These are phyloP conservation scores for Bibio marci DNA, from an alignment of 2,888 invertebrate genomes.

Conservation along the genomic window DNA sequence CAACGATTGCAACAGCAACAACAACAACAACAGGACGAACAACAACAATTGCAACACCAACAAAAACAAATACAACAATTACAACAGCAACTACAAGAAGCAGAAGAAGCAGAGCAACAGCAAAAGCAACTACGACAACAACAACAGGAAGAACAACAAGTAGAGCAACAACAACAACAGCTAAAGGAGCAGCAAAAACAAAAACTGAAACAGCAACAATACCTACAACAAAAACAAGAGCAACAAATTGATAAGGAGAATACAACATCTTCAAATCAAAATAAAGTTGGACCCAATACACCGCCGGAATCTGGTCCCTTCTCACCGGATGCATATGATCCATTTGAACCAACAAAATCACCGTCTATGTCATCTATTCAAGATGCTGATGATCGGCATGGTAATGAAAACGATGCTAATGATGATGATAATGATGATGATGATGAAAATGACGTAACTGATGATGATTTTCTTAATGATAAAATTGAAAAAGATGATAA, in stretches of 20 bases:
- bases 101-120: no score
- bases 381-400: not conserved
- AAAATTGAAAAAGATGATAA: slow-evolving; percentile 7
- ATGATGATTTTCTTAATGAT: slow-evolving; percentile 5
- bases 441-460: not conserved
- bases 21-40: slow-evolving; percentile 3
- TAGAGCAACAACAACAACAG: not conserved
- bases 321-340: slow-evolving; percentile 75
- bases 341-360: slow-evolving; percentile 80
- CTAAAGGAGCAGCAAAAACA: slow-evolving; percentile 2
- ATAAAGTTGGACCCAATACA: slow-evolving; percentile 47
- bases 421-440: not conserved
- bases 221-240: no score
- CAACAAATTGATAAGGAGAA: no score
- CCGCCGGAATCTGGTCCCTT: slow-evolving; percentile 51
- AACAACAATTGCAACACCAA: not conserved
- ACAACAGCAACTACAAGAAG: slow-evolving; percentile 7
- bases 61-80: slow-evolving; percentile 10
- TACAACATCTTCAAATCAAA: not conserved
- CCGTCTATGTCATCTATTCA: slow-evolving; percentile 16
- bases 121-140: no score
- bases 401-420: not conserved
- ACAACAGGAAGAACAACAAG: slow-evolving; percentile 5
- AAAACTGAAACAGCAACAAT: slow-evolving; percentile 11
- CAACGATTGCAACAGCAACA: slow-evolving; percentile 7